Evolutionary conservation across 2,888 invertebrate species (phyloP).

Genomic region (Leucophenga maculata): DNA sequence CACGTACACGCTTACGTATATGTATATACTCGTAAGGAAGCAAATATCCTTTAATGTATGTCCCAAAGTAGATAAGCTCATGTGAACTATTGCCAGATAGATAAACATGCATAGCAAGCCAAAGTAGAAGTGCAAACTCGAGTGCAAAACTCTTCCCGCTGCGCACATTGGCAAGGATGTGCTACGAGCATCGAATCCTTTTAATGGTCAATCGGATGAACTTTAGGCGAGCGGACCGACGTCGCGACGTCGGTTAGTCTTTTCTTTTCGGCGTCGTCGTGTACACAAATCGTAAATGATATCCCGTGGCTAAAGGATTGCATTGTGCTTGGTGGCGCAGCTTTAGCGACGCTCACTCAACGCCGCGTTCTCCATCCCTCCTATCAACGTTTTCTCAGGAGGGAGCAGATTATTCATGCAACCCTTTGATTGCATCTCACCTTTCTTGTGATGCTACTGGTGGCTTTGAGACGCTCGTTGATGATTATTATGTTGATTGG

Average conservation of each 20-base stretch:
- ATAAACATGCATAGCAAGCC: conserved; percentile 58
- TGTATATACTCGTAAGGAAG: too few relatives aligned
- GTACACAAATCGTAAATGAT: conserved; percentile 67
- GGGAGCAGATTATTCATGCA: conserved; percentile 36
- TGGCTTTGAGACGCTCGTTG: conserved; percentile 28
- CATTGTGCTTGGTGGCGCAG: conserved; percentile 55
- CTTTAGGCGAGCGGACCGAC: not conserved
- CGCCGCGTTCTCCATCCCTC: conserved; percentile 46
- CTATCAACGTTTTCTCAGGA: not conserved
- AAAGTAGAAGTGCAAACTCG: conserved; percentile 41
- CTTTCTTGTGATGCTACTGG: conserved; percentile 15
- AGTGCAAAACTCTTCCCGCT: conserved; percentile 34
- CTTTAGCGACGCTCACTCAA: conserved; percentile 54
- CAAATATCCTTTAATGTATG: conserved; percentile 38
- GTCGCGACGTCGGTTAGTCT: conserved; percentile 7
- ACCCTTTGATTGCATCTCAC: conserved; percentile 38
- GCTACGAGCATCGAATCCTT: conserved; percentile 42
- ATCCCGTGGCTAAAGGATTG: conserved; percentile 71
- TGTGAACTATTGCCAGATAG: conserved; percentile 69
- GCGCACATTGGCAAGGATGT: conserved; percentile 15
- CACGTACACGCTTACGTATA: conserved; percentile 3
- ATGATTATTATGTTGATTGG: conserved; percentile 24
- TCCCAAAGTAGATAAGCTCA: conserved; percentile 59
- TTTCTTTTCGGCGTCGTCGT: conserved; percentile 28
- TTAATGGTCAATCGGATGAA: conserved; percentile 57